phyloP scores from a whole-genome alignment of 2,888 invertebrate genomes.

The Ennomos erosarius region DNA sequence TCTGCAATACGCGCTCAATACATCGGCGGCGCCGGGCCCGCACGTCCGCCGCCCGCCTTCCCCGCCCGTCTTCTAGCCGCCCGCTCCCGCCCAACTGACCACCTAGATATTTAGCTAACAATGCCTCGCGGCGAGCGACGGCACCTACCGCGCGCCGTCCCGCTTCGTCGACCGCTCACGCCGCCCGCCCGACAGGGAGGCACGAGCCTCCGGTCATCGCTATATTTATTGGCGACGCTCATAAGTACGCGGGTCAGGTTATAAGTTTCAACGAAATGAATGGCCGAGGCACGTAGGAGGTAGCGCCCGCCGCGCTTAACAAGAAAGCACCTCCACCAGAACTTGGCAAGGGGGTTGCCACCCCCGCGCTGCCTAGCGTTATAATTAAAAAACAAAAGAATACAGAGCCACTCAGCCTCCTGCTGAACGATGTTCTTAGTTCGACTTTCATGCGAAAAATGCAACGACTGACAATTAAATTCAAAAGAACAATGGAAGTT shows the following conservation, averaged over 20 bases:
- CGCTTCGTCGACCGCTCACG: conserved; percentile 53
- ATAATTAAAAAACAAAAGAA: conserved; percentile 86
- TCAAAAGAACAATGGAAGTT: conserved; percentile 49
- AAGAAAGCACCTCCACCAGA: conserved; percentile 82
- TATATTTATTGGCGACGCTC: conserved; percentile 85
- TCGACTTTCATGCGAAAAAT: conserved; percentile 76
- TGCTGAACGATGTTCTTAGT: conserved; percentile 65
- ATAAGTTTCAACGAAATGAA: conserved; percentile 84
- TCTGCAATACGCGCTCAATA: conserved; percentile 86
- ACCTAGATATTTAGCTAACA: conserved; percentile 85
- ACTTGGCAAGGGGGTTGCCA: conserved; percentile 68
- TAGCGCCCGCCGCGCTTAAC: conserved; percentile 75
- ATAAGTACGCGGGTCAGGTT: conserved; percentile 85
- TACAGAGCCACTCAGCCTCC: conserved; percentile 82
- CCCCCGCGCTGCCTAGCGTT: conserved; percentile 67
- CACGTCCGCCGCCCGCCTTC: conserved; percentile 75
- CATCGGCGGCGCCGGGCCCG: conserved; percentile 82
- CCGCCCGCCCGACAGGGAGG: conserved; percentile 66
- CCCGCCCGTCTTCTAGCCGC: conserved; percentile 65
- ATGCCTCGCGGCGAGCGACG: conserved; percentile 76
- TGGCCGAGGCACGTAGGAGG: conserved; percentile 83
- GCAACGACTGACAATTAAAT: conserved; percentile 72
- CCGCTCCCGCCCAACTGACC: conserved; percentile 79
- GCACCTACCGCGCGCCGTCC: conserved; percentile 65
- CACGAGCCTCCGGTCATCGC: conserved; percentile 80